Conservation (phyloP, 2,888 invertebrate genomes). For the Mythimna vitellina region DNA sequence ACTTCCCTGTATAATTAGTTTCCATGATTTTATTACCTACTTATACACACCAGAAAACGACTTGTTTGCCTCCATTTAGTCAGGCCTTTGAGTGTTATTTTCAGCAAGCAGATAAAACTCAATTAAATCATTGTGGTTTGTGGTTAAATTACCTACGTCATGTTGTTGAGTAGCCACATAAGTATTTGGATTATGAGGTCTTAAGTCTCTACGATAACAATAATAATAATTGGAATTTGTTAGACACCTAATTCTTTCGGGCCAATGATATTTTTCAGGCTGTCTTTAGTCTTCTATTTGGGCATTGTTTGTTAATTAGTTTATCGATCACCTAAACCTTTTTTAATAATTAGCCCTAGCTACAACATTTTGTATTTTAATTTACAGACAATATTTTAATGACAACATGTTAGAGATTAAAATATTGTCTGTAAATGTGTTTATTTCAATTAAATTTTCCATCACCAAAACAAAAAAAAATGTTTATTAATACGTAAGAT, state of each 20-base stretch:
- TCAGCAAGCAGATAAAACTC: slow-evolving; percentile 12
- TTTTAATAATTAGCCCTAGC: neutral
- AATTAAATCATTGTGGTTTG: slow-evolving; percentile 35
- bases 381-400: neutral
- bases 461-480: neutral
- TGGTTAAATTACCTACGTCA: slow-evolving; percentile 24
- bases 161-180: slow-evolving; percentile 7
- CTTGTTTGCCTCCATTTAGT: neutral
- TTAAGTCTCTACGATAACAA: neutral
- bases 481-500: neutral
- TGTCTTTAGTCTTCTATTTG: neutral
- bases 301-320: neutral
- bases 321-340: neutral
- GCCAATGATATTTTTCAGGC: neutral
- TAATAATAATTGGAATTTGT: neutral
- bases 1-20: neutral
- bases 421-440: too few relatives aligned
- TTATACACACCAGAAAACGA: neutral
- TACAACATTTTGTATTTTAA: neutral
- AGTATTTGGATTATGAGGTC: neutral
- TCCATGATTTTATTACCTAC: neutral
- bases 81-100: neutral
- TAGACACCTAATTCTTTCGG: neutral
- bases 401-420: too few relatives aligned
- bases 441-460: neutral